These are phyloP conservation scores for Gallinago stenura DNA, from an alignment of 2,797 vertebrate species.

Conservation along the genomic window DNA sequence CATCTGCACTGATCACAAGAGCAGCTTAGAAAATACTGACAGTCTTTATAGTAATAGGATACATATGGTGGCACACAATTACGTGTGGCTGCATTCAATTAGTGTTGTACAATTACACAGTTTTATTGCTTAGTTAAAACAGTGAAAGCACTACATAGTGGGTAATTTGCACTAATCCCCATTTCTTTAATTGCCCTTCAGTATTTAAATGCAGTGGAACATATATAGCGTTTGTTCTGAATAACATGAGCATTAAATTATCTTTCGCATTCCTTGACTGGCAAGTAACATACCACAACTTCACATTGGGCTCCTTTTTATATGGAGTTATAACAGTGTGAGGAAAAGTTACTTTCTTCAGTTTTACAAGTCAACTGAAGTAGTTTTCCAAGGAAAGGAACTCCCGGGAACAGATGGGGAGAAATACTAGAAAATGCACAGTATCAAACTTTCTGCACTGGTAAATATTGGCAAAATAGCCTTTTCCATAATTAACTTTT, in stretches of 20 bases:
- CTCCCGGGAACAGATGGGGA: not conserved
- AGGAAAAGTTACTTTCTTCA: slow-evolving; percentile 32
- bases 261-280: slow-evolving; percentile 64
- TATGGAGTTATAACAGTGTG: slow-evolving; percentile 12
- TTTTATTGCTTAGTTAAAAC: slow-evolving; percentile 85
- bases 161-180: slow-evolving; percentile 81
- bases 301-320: slow-evolving; percentile 48
- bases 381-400: not conserved
- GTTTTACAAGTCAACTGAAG: not conserved
- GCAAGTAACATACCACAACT: slow-evolving; percentile 66
- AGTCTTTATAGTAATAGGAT: slow-evolving; percentile 81
- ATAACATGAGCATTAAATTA: slow-evolving; percentile 71
- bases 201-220: slow-evolving; percentile 73
- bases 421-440: not conserved
- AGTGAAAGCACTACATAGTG: slow-evolving; percentile 78
- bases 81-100: slow-evolving; percentile 83
- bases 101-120: slow-evolving; percentile 82
- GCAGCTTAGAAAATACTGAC: slow-evolving; percentile 78
- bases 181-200: slow-evolving; percentile 78
- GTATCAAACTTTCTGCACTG: not conserved
- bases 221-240: slow-evolving; percentile 69
- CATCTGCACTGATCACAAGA: slow-evolving; percentile 81
- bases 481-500: not conserved
- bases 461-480: not conserved
- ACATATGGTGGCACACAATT: slow-evolving; percentile 82